Evolutionary conservation across 2,888 invertebrate genomes (phyloP).

Genomic region (Parthenolecanium corni): DNA sequence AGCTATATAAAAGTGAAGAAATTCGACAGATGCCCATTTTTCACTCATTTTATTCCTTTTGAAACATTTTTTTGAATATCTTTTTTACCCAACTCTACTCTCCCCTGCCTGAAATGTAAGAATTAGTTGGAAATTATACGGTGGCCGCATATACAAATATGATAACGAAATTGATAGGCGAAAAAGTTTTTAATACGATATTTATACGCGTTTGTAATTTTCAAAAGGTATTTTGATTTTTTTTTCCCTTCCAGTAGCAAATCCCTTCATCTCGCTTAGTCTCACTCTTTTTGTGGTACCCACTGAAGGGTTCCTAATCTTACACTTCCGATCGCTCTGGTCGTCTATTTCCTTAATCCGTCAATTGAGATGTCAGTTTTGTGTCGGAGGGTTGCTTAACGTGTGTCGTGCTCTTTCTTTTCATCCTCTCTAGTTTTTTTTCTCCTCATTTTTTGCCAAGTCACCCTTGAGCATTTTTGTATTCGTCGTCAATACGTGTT

Average conservation of each 20-base stretch:
- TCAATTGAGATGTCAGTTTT: conserved; percentile 24
- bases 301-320: conserved; percentile 6
- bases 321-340: conserved; percentile 16
- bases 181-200: conserved; percentile 15
- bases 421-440: too few relatives aligned
- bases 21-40: too few relatives aligned
- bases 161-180: not conserved
- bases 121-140: not conserved
- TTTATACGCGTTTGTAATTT: conserved; percentile 24
- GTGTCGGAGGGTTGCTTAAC: not conserved
- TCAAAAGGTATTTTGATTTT: conserved; percentile 24
- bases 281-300: not conserved
- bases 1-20: too few relatives aligned
- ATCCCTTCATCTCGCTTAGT: not conserved
- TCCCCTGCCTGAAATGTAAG: too few relatives aligned
- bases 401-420: too few relatives aligned
- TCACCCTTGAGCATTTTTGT: too few relatives aligned
- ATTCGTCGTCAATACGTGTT: too few relatives aligned
- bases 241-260: conserved; percentile 3
- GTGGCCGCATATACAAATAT: not conserved
- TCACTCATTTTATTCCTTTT: too few relatives aligned
- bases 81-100: too few relatives aligned
- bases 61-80: too few relatives aligned
- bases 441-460: too few relatives aligned
- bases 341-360: conserved; percentile 20